phyloP scores from a whole-genome alignment of 2,797 vertebrate species.

The Pseudochromis fuscus region DNA sequence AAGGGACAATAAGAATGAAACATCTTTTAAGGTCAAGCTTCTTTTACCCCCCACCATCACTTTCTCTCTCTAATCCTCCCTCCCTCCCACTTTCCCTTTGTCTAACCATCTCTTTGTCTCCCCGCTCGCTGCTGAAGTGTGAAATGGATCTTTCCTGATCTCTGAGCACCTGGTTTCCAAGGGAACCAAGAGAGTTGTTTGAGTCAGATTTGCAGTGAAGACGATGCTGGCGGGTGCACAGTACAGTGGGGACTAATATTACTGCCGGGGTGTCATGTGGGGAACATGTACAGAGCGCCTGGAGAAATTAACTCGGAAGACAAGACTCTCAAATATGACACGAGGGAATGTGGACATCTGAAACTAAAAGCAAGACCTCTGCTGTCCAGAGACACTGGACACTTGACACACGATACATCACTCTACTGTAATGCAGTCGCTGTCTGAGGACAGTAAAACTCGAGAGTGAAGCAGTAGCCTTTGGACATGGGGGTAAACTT shows the following conservation, averaged over 20 bases:
- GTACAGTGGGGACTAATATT: conserved; percentile 56
- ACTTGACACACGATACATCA: conserved; percentile 66
- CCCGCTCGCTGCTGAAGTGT: conserved; percentile 77
- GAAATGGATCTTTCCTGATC: conserved; percentile 85
- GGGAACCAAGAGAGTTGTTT: conserved; percentile 80
- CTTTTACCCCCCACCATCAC: conserved; percentile 21
- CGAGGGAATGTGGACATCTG: conserved; percentile 23
- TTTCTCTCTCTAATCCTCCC: conserved; percentile 66
- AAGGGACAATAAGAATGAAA: conserved; percentile 47
- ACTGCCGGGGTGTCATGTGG: conserved; percentile 26
- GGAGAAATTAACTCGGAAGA: conserved; percentile 37
- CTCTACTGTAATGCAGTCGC: conserved; percentile 49
- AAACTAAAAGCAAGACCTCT: conserved; percentile 46
- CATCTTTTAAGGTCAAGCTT: conserved; percentile 72
- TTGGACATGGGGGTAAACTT: conserved; percentile 69
- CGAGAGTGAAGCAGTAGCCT: conserved; percentile 52
- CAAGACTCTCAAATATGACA: conserved; percentile 11
- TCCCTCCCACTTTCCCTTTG: conserved; percentile 74
- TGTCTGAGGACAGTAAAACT: conserved; percentile 56
- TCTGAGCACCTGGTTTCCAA: conserved; percentile 85
- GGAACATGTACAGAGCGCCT: conserved; percentile 8
- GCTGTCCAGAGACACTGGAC: conserved; percentile 54
- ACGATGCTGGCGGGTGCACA: conserved; percentile 40
- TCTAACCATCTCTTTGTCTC: conserved; percentile 76
- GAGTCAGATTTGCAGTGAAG: conserved; percentile 70